Percentiles rank a stretch among this genome's conserved stretches.
Conservation (phyloP, 2,888 invertebrate species). For the Microplitis deprimator region DNA sequence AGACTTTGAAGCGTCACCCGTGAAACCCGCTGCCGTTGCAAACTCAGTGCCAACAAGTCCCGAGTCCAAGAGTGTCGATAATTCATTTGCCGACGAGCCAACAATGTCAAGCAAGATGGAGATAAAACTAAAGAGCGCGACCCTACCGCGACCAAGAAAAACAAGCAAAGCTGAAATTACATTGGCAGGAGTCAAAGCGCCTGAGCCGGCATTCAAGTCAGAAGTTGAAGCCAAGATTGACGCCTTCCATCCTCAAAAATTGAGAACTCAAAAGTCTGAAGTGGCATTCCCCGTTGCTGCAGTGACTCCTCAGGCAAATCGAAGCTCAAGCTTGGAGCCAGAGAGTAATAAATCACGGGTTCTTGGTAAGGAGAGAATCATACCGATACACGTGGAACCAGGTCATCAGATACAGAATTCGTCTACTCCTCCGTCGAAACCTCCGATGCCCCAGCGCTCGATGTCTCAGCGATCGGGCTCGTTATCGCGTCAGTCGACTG, state of each 20-base stretch:
- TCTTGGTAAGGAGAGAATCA: slow-evolving; percentile 77
- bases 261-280: slow-evolving; percentile 74
- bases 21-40: slow-evolving; percentile 54
- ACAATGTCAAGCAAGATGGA: slow-evolving; percentile 77
- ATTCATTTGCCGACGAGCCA: slow-evolving; percentile 57
- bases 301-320: slow-evolving; percentile 65
- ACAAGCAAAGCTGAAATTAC: slow-evolving; percentile 79
- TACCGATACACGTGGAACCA: slow-evolving; percentile 75
- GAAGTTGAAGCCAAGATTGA: slow-evolving; percentile 67
- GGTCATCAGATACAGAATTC: slow-evolving; percentile 63
- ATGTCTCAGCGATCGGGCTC: slow-evolving; percentile 71
- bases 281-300: slow-evolving; percentile 75
- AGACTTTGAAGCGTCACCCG: slow-evolving; percentile 56
- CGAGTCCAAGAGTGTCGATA: slow-evolving; percentile 50
- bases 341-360: slow-evolving; percentile 59
- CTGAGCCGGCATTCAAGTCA: slow-evolving; percentile 63
- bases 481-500: slow-evolving; percentile 78
- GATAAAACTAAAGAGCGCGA: slow-evolving; percentile 79
- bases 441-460: slow-evolving; percentile 73
- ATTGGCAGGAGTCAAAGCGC: slow-evolving; percentile 71
- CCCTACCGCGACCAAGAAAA: slow-evolving; percentile 77
- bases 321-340: slow-evolving; percentile 75
- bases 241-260: slow-evolving; percentile 67
- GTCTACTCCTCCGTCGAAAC: slow-evolving; percentile 69
- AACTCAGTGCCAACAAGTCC: slow-evolving; percentile 54